phyloP scores from a whole-genome alignment of 2,113 vertebrate genomes.

The Rhadina sibilatrix region DNA sequence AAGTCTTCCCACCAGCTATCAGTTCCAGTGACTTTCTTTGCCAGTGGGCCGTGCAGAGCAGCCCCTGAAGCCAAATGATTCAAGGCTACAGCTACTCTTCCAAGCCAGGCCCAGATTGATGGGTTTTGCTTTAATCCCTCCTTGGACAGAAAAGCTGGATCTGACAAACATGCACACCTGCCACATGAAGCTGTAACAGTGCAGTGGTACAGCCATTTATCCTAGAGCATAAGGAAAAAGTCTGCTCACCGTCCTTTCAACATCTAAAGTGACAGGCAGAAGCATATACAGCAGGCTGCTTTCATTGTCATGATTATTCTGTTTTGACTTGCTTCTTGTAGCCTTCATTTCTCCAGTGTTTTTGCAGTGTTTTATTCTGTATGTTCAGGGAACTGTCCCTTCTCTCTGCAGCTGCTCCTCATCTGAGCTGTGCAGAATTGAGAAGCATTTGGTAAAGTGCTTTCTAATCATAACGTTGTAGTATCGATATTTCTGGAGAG shows the following conservation, averaged over 20 bases:
- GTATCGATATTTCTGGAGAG: constrained; percentile 71
- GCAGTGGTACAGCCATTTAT: constrained; percentile 29
- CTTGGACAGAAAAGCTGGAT: constrained; percentile 33
- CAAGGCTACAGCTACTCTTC: background rate
- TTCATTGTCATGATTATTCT: constrained; percentile 11
- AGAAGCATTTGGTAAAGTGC: constrained; percentile 68
- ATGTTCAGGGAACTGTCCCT: constrained; percentile 22
- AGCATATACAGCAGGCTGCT: background rate
- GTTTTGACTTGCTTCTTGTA: background rate
- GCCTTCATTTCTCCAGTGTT: background rate
- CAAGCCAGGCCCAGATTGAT: background rate
- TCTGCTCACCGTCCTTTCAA: background rate
- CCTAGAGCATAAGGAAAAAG: constrained; percentile 32
- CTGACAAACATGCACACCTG: constrained; percentile 26
- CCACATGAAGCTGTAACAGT: background rate
- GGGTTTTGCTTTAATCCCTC: constrained; percentile 28
- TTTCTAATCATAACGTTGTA: constrained; percentile 63
- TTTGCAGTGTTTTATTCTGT: constrained; percentile 20
- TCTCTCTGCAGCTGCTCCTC: constrained; percentile 60
- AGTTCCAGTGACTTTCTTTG: background rate
- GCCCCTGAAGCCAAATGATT: background rate
- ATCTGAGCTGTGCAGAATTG: constrained; percentile 48
- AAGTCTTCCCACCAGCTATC: background rate
- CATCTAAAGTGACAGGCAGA: constrained; percentile 32
- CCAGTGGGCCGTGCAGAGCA: background rate